A percentile compares a stretch with the other conserved stretches of the same genome.
phyloP scores from a whole-genome alignment of 2,888 invertebrate species.

The Caenorhabditis uteleia region DNA sequence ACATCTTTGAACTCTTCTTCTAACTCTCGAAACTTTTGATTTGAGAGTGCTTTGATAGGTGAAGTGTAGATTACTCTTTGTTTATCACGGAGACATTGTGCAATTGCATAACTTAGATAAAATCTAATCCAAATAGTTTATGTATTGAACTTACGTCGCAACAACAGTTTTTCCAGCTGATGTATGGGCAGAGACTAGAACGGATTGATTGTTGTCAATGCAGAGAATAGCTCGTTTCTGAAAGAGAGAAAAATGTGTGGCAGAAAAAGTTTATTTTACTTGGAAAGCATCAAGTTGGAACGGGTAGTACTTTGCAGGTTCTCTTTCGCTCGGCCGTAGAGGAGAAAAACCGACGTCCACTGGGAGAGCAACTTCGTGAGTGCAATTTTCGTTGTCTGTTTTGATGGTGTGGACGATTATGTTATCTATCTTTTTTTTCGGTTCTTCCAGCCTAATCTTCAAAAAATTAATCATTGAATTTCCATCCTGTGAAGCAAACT shows the following conservation, averaged over 20 bases:
- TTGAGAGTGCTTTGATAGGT: slow-evolving; percentile 97
- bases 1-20: slow-evolving; percentile 85
- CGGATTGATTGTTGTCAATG: slow-evolving; percentile 96
- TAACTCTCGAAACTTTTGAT: slow-evolving; percentile 98
- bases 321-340: slow-evolving; percentile 74
- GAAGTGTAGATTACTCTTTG: slow-evolving; percentile 99
- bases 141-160: slow-evolving; percentile 81
- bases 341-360: slow-evolving; percentile 82
- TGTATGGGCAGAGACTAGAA: slow-evolving; percentile 97
- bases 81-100: slow-evolving; percentile 87
- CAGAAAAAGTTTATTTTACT: slow-evolving; percentile 70
- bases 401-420: slow-evolving; percentile 82
- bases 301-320: slow-evolving; percentile 88
- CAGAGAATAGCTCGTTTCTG: slow-evolving; percentile 80
- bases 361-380: slow-evolving; percentile 90
- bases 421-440: slow-evolving; percentile 11
- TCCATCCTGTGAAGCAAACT: not conserved
- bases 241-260: slow-evolving; percentile 74
- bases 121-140: not conserved
- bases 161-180: slow-evolving; percentile 98
- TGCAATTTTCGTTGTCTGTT: slow-evolving; percentile 85
- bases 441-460: not conserved
- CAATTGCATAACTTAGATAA: slow-evolving; percentile 82
- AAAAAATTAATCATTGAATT: not conserved
- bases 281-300: slow-evolving; percentile 95